Conservation (phyloP, 2,797 vertebrate species). For the Meriones psammophilus region DNA sequence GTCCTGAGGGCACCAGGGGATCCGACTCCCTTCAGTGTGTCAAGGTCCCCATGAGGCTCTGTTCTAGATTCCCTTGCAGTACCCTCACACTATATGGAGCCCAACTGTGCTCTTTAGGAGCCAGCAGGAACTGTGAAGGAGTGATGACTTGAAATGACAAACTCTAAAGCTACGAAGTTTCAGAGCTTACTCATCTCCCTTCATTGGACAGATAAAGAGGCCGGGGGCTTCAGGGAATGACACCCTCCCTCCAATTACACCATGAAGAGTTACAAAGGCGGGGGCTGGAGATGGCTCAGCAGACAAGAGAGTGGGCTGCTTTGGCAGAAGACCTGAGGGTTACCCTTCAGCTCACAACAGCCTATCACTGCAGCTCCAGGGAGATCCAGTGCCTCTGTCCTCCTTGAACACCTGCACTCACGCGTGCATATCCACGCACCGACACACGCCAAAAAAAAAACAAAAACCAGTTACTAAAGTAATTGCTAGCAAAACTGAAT, state of each 20-base stretch:
- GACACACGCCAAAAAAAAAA: too few relatives aligned
- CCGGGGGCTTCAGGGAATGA: background rate
- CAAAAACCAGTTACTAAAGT: background rate
- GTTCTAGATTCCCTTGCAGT: too few relatives aligned
- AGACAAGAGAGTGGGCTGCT: background rate
- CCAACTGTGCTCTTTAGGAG: background rate
- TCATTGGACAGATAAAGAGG: background rate
- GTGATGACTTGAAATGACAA: background rate
- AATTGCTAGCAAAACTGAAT: background rate
- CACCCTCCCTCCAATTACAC: background rate
- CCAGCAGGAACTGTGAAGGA: background rate
- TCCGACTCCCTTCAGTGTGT: background rate
- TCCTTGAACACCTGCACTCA: background rate
- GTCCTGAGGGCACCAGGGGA: background rate
- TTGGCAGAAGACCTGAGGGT: background rate
- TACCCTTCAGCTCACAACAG: background rate
- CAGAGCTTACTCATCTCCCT: background rate
- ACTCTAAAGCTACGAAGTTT: background rate
- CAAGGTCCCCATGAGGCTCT: accelerated
- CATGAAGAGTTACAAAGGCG: background rate
- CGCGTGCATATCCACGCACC: background rate
- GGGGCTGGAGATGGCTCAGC: background rate
- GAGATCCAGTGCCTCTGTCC: too few relatives aligned
- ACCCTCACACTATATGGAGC: background rate
- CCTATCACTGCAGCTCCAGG: background rate